phyloP scores from a whole-genome alignment of 2,113 vertebrate genomes.

The Okapia johnstoni region DNA sequence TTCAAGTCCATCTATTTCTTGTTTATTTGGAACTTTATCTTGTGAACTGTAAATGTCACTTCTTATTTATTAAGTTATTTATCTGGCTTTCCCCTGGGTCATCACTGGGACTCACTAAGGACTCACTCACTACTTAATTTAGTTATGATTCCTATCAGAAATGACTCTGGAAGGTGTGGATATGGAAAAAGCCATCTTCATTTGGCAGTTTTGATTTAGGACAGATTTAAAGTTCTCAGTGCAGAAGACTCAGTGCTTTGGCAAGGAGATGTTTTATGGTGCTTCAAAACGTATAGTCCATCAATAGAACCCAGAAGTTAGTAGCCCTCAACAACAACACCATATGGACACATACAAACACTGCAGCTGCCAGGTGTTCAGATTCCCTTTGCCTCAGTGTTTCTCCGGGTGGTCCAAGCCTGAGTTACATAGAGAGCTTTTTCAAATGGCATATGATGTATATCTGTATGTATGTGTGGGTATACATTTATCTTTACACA shows the following conservation, averaged over 20 bases:
- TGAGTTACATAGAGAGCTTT: not conserved
- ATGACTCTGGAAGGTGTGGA: not conserved
- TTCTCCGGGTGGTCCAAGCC: not conserved
- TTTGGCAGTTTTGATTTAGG: not conserved
- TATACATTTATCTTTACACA: not conserved
- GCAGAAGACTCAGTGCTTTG: not conserved
- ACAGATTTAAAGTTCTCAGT: not conserved
- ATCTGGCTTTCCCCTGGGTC: not conserved
- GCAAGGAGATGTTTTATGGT: not conserved
- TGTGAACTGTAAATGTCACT: not conserved
- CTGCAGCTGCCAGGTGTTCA: not conserved
- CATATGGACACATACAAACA: not conserved
- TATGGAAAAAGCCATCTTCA: not conserved
- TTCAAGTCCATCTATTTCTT: not conserved
- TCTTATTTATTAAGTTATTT: not conserved
- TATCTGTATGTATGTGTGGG: not conserved
- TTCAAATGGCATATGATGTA: not conserved
- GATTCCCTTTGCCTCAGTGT: not conserved
- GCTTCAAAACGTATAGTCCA: not conserved
- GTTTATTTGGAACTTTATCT: not conserved
- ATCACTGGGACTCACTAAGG: not conserved
- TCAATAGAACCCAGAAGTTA: not conserved
- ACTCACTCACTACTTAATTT: not conserved
- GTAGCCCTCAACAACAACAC: not conserved
- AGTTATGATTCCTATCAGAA: not conserved